These are phyloP conservation scores for Empidonax alnorum DNA, from an alignment of 2,113 vertebrate species.

Conservation along the genomic window DNA sequence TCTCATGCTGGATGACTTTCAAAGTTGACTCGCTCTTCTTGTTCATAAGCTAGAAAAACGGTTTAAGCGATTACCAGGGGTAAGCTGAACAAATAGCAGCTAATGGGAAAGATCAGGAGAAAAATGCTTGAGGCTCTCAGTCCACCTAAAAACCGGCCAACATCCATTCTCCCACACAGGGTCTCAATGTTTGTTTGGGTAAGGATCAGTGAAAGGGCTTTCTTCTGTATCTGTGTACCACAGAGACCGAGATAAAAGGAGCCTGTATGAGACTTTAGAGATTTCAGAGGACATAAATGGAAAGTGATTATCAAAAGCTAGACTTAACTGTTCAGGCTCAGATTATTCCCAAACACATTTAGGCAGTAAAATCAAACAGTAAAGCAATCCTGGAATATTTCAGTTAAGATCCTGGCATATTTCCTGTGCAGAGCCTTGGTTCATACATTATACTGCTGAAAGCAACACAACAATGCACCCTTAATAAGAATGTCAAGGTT, in stretches of 20 bases:
- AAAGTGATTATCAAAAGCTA: constrained; percentile 12
- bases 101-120: constrained; percentile 39
- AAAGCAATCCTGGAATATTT: constrained; percentile 21
- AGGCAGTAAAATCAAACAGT: constrained; percentile 19
- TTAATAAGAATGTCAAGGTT: background rate
- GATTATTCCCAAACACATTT: background rate
- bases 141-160: background rate
- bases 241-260: constrained; percentile 42
- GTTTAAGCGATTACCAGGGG: constrained; percentile 35
- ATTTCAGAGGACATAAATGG: constrained; percentile 25
- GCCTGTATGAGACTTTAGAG: background rate
- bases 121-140: constrained; percentile 19
- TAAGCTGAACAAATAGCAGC: constrained; percentile 57
- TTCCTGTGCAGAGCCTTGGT: background rate
- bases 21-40: background rate
- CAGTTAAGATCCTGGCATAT: background rate
- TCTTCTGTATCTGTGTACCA: background rate
- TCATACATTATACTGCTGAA: background rate
- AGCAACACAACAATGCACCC: background rate
- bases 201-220: constrained; percentile 33
- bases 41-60: background rate
- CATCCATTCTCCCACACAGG: background rate
- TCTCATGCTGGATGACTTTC: constrained; percentile 45
- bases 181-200: constrained; percentile 13
- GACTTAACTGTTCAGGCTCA: constrained; percentile 22